Evolutionary conservation across 92 coral and sea anemone genomes (phyloP).

Genomic region (Bergia puertoricense): DNA sequence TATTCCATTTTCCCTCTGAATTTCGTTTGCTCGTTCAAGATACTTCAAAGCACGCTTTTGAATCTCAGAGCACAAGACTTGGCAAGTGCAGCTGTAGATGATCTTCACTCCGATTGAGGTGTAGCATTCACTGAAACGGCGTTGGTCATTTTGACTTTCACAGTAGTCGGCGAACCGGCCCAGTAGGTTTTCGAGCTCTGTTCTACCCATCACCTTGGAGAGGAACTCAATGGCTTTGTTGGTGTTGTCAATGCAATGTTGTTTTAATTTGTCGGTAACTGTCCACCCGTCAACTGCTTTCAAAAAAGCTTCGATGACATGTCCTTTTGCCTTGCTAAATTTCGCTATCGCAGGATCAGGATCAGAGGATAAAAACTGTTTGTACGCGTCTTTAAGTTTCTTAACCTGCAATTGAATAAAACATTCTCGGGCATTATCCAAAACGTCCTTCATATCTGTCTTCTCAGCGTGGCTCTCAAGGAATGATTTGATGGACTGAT

Average conservation of each 20-base stretch:
- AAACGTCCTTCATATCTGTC: background rate
- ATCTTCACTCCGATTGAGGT: background rate
- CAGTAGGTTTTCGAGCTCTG: slow-evolving; percentile 7
- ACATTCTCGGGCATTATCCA: background rate
- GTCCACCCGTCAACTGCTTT: background rate
- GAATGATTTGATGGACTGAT: background rate
- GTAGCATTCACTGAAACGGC: background rate
- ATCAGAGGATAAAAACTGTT: background rate
- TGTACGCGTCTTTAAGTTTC: background rate
- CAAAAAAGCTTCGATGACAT: slow-evolving; percentile 3
- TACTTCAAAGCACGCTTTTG: background rate
- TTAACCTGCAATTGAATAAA: background rate
- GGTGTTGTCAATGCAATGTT: background rate
- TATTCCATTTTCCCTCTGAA: background rate
- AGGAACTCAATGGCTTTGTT: slow-evolving; percentile 15
- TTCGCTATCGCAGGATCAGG: slow-evolving; percentile 11
- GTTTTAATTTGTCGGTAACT: background rate
- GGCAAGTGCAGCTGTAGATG: slow-evolving; percentile 20
- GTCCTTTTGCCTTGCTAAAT: background rate
- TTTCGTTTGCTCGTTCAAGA: slow-evolving; percentile 7
- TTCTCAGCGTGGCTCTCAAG: background rate
- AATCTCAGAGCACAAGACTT: background rate
- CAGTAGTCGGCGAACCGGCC: background rate
- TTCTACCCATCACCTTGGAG: slow-evolving; percentile 21
- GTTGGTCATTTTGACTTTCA: background rate